Evolutionary conservation across 2,888 invertebrate genomes (phyloP), one percentile per base, ranked within the genome.

Genomic region (Perdita meconis): DNA sequence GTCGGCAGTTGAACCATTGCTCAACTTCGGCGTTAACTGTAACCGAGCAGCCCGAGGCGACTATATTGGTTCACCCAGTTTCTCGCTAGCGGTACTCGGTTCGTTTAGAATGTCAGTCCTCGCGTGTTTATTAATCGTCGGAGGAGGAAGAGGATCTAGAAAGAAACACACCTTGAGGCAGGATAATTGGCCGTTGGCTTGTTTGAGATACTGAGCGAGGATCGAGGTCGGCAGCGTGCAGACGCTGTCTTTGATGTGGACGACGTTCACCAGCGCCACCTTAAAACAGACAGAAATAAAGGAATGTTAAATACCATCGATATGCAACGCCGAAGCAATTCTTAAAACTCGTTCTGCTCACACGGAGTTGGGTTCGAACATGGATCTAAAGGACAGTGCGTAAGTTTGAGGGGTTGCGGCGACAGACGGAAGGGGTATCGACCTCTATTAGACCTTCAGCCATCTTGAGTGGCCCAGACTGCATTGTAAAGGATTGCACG

Each of bases 191-290:
- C 97, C 97, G 87, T 96, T 96, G 57, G 96, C 96, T 92, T 97
- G 97, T 91, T 97, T 97, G 78, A 97, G 93, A 93, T 97, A 97
- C 93, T 97, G 97, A 56, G 96, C 96, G 84, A 97, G 94, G 88
- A 97, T 95, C 87, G 96, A 96, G 85, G 97, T 97, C 60, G 96
- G 96, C 85, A 97, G 93, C 42, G 96, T 95, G 92, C 97, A 97
- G 78, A 96, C 95, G 50, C 95, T 95, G 93, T 97, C 97, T 89
- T 95, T 95, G 80, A 97, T 95, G 92, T 97, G 97, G 13, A 97
- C 95, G 61, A 97, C 96, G 88, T 95, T 96, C 85, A 97, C 95
- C 86, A 97, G 93, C 77, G 96, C 96, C 87, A 97, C 96, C 97
- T 97, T 63, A 10, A 30, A n/a, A 19, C n/a, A n/a, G n/a, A n/a